Base-by-base conservation (phyloP, 1,140 invertebrate genomes). In the Reticulitermes speratus region DNA sequence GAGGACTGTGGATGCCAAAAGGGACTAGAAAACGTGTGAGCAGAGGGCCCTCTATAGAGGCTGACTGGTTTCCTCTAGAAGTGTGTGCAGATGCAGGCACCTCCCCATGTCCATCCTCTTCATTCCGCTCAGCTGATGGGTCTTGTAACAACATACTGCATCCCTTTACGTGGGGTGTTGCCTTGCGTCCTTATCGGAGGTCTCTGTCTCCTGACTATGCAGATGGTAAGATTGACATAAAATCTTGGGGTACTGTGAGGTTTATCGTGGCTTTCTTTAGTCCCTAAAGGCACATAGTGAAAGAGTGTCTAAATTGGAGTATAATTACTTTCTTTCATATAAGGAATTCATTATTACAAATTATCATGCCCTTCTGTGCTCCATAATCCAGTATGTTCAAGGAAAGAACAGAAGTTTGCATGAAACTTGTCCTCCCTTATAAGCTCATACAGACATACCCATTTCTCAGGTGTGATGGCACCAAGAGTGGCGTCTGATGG, bases 121-220 rank as follows among this genome's bases (percentile, higher is more conserved):
- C 92, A 86, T 98, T 95, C 90, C 90, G 97, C 86, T 93, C 92
- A 1, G 91, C 94, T 30, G 95, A 97, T 88, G 97, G 97, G 0
- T 94, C 93, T 52, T 98, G 97, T 90, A 98, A 98, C 90, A 97
- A 96, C 90, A 89, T 95, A 30, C 86, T 92, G 16, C 90, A 96
- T 88, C 93, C 94, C 0, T 89, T 91, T 9, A 91, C 91, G 2
- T 96, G 93, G 91, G 97, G 97, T 1, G 93, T 94, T 0, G 93
- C 96, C 0, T 94, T 95, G 89, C 96, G 93, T 23, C 95, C 97
- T 0, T 97, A 98, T 88, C 91, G 94, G 75, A 94, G 98, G 88
- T 89, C 94, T 16, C 88, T 96, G 2, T 92, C 94, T 11, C 94
- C 98, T 0, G 94, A 94, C 88, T 97, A 97, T 90, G 94, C 93